Evolutionary conservation across 2,888 invertebrate species (phyloP), one percentile per base, ranked within the genome.

Genomic region (Nezara viridula): DNA sequence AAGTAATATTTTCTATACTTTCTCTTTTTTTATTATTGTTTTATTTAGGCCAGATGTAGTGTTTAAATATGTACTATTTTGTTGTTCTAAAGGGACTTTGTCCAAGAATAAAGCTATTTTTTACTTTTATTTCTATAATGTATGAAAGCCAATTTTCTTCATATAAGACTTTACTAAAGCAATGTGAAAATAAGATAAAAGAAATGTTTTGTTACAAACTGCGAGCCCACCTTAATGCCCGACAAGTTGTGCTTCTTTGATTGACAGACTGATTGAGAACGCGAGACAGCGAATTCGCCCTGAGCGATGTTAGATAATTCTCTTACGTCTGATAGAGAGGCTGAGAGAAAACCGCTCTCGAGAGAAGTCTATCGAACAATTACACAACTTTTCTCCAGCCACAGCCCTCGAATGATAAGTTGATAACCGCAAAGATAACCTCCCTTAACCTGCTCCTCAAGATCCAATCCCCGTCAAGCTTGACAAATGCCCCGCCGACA

Each of bases 391-490:
- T 73, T 7, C 37, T 16, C 37, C 21, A 0, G n/a, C 7, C 55
- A 21, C 10, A 4, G 10, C 55, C n/a, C 10, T 9, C 66, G 66
- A 73, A 37, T 73, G 66, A 73, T 73, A 37, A 73, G 32, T 60
- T 60, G 27, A 16, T 16, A 27, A 1, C 12, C n/a, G n/a, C 9
- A 21, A 16, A 32, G 37, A 32, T 73, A 73, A 37, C 66, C 66
- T 27, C 27, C 66, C 21, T 44, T 81, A 44, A 37, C 44, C 81
- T 44, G 2, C 44, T 5, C n/a, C 44, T 81, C 44, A n/a, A 81
- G 81, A 81, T 81, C 81, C 81, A 47, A 81, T 81, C 81, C 44
- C 81, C 44, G 81, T 81, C 81, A 44, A 16, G 10, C 10, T 44
- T 40, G 81, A 81, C 81, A 44, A 81, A 81, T 81, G 81, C n/a